Evolutionary conservation across 2,888 invertebrate genomes (phyloP), one percentile per base, ranked within the genome.

Genomic region (Schizotus pectinicornis): DNA sequence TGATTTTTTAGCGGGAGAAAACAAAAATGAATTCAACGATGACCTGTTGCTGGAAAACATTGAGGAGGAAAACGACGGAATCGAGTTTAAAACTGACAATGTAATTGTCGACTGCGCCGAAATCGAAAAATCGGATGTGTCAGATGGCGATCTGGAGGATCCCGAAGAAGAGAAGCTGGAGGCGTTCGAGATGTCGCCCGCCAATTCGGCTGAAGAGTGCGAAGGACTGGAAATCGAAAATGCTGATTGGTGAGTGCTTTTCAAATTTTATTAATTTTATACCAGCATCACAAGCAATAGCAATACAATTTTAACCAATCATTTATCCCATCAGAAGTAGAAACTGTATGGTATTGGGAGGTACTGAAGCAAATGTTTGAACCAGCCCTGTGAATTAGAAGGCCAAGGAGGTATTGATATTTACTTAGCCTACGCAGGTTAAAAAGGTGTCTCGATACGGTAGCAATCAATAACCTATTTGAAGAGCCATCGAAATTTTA

Each of bases 1-100:
- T 13, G 67, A 68, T 51, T 69, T 75, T 72, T 75, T 75, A 71
- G 74, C 76, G 74, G 76, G 73, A 70, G 72, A 73, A 62, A 61
- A 66, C n/a, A 72, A 72, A 61, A 65, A 67, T 33, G 69, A 67
- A 33, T 71, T 68, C 39, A 65, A 70, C 38, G 72, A 71, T 12
- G 61, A 63, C 30, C 54, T 63, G 34, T 30, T 59, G 14, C 49
- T 62, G 34, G 56, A 54, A 9, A 64, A 62, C 37, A 59, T 61
- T 30, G 62, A 61, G 36, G 14, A 42, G 6, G 57, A 64, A 30
- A 57, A 63, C 30, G 63, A 70, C 13, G 64, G 63, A 5, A 66
- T 74, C 47, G 68, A 69, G 35, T 69, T 70, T 45, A 71, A 69
- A 61, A 57, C 59, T 31, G 71, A 71, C 37, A 68, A 68, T 56